phyloP scores from a whole-genome alignment of 2,113 vertebrate species.

The Callocephalon fimbriatum region DNA sequence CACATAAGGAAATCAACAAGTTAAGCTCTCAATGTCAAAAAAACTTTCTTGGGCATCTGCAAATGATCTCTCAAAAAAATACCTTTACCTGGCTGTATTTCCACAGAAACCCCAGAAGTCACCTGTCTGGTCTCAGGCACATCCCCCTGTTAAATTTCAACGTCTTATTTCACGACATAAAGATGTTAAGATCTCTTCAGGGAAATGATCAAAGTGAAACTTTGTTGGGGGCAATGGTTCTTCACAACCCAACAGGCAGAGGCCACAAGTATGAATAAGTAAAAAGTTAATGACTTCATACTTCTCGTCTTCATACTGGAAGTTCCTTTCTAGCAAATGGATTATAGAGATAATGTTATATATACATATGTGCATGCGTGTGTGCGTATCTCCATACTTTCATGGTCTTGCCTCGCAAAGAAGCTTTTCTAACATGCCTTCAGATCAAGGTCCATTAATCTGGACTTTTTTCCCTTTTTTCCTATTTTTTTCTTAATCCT shows the following conservation, averaged over 20 bases:
- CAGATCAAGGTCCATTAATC: background rate
- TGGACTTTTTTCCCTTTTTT: background rate
- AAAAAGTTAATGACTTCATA: background rate
- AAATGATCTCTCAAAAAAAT: background rate
- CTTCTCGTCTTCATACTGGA: background rate
- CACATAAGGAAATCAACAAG: background rate
- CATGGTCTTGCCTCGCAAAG: background rate
- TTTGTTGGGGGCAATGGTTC: background rate
- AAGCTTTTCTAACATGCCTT: background rate
- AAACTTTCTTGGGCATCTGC: background rate
- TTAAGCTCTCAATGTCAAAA: background rate
- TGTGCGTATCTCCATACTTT: background rate
- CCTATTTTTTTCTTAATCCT: rapidly evolving
- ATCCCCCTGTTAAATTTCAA: background rate
- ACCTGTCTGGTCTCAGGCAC: background rate
- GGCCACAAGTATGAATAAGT: rapidly evolving
- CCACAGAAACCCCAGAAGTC: background rate
- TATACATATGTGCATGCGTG: rapidly evolving
- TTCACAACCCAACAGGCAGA: background rate
- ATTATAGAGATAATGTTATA: background rate
- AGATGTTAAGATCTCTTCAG: background rate
- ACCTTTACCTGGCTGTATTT: background rate
- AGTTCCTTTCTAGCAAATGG: background rate
- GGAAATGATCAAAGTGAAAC: background rate
- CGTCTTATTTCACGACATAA: background rate